These are phyloP conservation scores for Parambassis ranga DNA, from an alignment of 2,797 vertebrate species.

Conservation along the genomic window DNA sequence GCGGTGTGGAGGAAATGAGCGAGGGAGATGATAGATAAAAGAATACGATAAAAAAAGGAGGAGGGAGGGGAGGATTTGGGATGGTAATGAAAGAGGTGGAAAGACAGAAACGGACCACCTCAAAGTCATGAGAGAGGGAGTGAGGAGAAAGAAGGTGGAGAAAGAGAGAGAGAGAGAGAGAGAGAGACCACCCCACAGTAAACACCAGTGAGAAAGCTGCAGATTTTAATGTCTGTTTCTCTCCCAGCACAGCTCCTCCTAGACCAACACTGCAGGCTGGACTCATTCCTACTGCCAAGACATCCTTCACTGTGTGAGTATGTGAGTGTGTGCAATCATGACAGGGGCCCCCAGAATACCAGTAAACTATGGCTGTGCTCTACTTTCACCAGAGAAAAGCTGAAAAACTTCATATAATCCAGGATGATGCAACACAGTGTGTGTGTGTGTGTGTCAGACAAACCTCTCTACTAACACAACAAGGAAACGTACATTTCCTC, in stretches of 20 bases:
- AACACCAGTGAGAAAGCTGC: constrained; percentile 48
- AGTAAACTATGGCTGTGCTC: constrained; percentile 49
- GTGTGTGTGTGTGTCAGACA: constrained; percentile 2
- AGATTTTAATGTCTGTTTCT: constrained; percentile 49
- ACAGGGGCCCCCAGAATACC: constrained; percentile 36
- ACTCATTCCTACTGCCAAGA: constrained; percentile 57
- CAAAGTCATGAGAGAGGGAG: constrained; percentile 45
- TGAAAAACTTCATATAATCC: constrained; percentile 41
- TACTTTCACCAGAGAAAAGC: constrained; percentile 51
- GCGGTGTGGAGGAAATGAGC: constrained; percentile 42
- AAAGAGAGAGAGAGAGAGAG: constrained; percentile 45
- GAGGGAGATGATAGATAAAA: constrained; percentile 30
- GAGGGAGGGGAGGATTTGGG: background rate
- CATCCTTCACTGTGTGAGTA: constrained; percentile 45
- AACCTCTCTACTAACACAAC: constrained; percentile 28
- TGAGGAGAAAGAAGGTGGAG: constrained; percentile 42
- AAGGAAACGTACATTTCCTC: constrained; percentile 44
- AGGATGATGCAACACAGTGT: constrained; percentile 56
- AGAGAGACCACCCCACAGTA: constrained; percentile 60
- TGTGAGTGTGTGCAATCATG: constrained; percentile 36
- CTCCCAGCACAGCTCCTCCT: constrained; percentile 51
- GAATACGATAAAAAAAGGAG: background rate
- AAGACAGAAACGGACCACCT: constrained; percentile 58
- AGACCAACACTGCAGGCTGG: constrained; percentile 56
- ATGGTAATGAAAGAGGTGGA: constrained; percentile 15